Percentiles rank a stretch among this genome's conserved stretches.
Evolutionary conservation across 2,888 invertebrate species (phyloP).

Genomic region (Phyllotreta cruciferae): DNA sequence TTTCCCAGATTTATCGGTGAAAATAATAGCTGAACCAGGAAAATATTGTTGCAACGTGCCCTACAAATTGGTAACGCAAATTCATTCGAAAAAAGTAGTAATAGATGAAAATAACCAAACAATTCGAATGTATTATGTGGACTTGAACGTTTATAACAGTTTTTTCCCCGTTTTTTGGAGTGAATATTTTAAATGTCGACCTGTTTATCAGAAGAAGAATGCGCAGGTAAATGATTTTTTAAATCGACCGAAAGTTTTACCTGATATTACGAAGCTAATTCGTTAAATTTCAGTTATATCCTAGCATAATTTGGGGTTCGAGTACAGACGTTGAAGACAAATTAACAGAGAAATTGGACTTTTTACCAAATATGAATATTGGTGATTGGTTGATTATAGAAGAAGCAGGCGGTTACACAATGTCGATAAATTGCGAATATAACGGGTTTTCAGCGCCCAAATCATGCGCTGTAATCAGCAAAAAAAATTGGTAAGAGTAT

Average conservation of each 20-base stretch:
- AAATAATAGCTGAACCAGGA: conserved; percentile 69
- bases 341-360: conserved; percentile 57
- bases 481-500: conserved; percentile 56
- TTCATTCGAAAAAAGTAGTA: conserved; percentile 59
- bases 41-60: conserved; percentile 69
- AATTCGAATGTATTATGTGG: conserved; percentile 29
- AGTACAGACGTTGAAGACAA: conserved; percentile 70
- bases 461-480: conserved; percentile 56
- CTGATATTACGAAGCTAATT: too few species aligned
- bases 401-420: conserved; percentile 71
- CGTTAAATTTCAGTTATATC: conserved; percentile 23
- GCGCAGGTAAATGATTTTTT: conserved; percentile 17
- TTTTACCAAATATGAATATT: conserved; percentile 62
- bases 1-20: conserved; percentile 61
- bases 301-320: conserved; percentile 44
- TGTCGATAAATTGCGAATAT: conserved; percentile 63
- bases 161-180: conserved; percentile 12
- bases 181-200: conserved; percentile 23
- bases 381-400: conserved; percentile 68
- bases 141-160: conserved; percentile 16
- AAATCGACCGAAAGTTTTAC: neutral
- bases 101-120: conserved; percentile 33
- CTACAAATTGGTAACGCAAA: conserved; percentile 64
- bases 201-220: conserved; percentile 43
- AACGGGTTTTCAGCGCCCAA: conserved; percentile 65